Evolutionary conservation across 2,113 vertebrate genomes (phyloP).

Genomic region (Tor tambroides): DNA sequence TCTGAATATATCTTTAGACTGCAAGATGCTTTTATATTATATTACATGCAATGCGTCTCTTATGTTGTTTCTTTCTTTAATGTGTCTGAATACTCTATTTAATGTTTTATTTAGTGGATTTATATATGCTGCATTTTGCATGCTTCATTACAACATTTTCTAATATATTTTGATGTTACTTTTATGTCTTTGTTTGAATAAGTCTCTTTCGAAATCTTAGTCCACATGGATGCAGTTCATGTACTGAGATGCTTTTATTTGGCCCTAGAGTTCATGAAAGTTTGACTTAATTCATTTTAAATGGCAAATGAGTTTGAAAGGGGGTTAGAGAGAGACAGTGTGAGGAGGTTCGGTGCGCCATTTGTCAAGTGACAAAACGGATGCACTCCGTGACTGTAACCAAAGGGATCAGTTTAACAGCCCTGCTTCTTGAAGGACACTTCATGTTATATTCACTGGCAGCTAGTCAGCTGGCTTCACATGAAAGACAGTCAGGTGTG

Average conservation of each 20-base stretch:
- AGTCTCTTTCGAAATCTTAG: neutral
- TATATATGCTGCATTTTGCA: neutral
- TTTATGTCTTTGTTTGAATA: neutral
- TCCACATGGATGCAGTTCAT: neutral
- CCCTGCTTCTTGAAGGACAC: slow-evolving; percentile 21
- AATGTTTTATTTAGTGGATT: neutral
- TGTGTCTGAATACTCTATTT: neutral
- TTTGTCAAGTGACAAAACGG: slow-evolving; percentile 19
- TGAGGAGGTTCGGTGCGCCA: neutral
- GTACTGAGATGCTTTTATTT: slow-evolving; percentile 1
- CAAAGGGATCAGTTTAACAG: slow-evolving; percentile 6
- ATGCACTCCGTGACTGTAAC: slow-evolving; percentile 11
- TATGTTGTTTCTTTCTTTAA: neutral
- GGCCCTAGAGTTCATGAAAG: slow-evolving; percentile 5
- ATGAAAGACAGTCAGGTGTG: slow-evolving; percentile 19
- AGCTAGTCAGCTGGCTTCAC: slow-evolving; percentile 1
- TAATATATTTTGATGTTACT: neutral
- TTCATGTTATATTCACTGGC: slow-evolving; percentile 24
- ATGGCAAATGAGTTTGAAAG: neutral
- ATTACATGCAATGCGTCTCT: neutral
- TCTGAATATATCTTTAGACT: neutral
- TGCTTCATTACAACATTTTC: neutral
- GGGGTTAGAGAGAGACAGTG: neutral
- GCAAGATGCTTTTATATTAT: neutral
- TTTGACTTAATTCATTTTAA: neutral